Percentiles rank a stretch among this genome's conserved stretches.
phyloP scores from a whole-genome alignment of 2,113 vertebrate genomes.

The Salvelinus sp. region DNA sequence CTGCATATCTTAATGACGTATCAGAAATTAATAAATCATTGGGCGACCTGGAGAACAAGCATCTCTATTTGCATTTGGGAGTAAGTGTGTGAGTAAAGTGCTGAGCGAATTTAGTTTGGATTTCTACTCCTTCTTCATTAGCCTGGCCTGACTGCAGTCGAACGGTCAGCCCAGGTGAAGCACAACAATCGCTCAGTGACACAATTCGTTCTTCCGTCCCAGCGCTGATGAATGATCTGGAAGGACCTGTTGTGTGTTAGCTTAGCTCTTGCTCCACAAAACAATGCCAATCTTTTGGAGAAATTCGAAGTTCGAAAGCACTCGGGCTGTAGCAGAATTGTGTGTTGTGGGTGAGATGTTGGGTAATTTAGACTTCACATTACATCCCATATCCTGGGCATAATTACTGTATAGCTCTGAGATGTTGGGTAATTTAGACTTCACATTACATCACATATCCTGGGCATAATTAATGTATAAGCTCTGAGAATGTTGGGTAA shows the following conservation, averaged over 20 bases:
- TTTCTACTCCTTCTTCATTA: conserved; percentile 52
- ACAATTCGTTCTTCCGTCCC: conserved; percentile 34
- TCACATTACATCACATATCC: no score
- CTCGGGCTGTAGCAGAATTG: no score
- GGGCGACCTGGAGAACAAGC: conserved; percentile 5
- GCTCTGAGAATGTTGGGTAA: no score
- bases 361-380: no score
- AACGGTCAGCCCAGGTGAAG: conserved; percentile 23
- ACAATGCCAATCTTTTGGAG: conserved; percentile 3
- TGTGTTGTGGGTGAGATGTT: not conserved
- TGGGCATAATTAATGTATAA: no score
- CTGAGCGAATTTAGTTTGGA: conserved; percentile 27
- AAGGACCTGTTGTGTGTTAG: conserved; percentile 10
- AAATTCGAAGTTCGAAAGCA: not conserved
- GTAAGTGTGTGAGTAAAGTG: conserved; percentile 28
- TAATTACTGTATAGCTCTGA: no score
- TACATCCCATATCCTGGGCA: no score
- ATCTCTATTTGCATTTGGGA: conserved; percentile 26
- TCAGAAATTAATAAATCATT: conserved; percentile 33
- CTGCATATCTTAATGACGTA: conserved; percentile 29
- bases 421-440: no score
- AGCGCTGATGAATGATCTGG: conserved; percentile 38
- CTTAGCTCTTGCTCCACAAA: not conserved
- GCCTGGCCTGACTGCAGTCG: conserved; percentile 35
- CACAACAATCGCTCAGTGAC: conserved; percentile 44